Percentiles rank a stretch among this genome's conserved stretches.
phyloP scores from a whole-genome alignment of 2,113 vertebrate species.

The Pygoscelis antarcticus region DNA sequence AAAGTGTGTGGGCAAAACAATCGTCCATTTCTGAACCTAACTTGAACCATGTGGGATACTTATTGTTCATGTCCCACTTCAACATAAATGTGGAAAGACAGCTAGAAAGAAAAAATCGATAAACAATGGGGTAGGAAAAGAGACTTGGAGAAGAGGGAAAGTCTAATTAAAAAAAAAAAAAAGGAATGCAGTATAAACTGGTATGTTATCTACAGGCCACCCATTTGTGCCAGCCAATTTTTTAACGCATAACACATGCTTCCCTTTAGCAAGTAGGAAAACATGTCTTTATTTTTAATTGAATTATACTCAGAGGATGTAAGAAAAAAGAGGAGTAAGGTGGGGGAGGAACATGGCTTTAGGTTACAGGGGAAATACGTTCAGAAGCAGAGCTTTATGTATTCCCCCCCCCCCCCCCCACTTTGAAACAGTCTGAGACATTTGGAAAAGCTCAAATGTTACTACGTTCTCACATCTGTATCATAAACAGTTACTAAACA shows the following conservation, averaged over 20 bases:
- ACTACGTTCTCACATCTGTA: neutral
- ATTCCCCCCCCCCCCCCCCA: neutral
- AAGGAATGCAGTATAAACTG: neutral
- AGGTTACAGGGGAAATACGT: neutral
- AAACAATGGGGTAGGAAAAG: neutral
- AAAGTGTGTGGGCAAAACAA: neutral
- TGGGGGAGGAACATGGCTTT: neutral
- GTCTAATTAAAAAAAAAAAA: neutral
- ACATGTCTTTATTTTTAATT: constrained; percentile 46
- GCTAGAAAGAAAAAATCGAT: neutral
- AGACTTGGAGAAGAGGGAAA: neutral
- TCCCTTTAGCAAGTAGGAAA: constrained; percentile 42
- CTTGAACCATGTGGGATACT: neutral
- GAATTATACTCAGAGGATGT: constrained; percentile 43
- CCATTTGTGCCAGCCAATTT: constrained; percentile 34
- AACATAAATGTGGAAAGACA: neutral
- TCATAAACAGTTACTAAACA: constrained; percentile 52
- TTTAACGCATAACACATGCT: constrained; percentile 39
- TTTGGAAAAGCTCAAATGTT: constrained; percentile 16
- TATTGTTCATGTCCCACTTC: neutral
- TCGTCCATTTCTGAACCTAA: neutral
- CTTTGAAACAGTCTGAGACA: neutral
- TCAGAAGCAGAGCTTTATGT: neutral
- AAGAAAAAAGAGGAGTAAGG: constrained; percentile 11
- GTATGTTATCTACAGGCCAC: constrained; percentile 13